phyloP scores from a whole-genome alignment of 2,888 invertebrate species.

The Neoscelio sp. region DNA sequence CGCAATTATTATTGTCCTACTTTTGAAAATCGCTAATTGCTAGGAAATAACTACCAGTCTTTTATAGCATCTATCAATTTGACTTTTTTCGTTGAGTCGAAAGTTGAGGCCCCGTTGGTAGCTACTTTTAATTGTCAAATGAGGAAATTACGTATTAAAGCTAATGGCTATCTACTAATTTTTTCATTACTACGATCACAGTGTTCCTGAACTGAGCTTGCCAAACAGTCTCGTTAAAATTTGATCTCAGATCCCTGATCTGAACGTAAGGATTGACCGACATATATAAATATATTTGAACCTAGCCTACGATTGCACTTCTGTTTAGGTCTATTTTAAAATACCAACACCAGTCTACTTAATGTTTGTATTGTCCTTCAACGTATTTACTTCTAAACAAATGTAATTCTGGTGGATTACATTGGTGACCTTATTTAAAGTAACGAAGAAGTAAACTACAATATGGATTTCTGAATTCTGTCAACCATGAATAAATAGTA shows the following conservation, averaged over 20 bases:
- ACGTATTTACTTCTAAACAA: conserved; percentile 23
- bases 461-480: not conserved
- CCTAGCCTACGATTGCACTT: conserved; percentile 69
- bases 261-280: conserved; percentile 61
- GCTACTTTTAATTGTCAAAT: conserved; percentile 70
- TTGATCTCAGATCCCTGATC: conserved; percentile 68
- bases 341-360: conserved; percentile 45
- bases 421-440: conserved; percentile 11
- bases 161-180: conserved; percentile 60
- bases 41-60: conserved; percentile 81
- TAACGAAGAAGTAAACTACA: not conserved
- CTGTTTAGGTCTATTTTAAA: conserved; percentile 47
- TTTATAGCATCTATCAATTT: conserved; percentile 70
- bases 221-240: conserved; percentile 76
- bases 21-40: conserved; percentile 71
- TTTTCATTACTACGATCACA: conserved; percentile 80
- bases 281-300: conserved; percentile 38
- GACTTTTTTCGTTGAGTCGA: conserved; percentile 71
- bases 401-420: conserved; percentile 17
- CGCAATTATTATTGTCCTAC: conserved; percentile 76
- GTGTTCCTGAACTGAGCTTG: conserved; percentile 79
- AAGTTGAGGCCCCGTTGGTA: conserved; percentile 80
- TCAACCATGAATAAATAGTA: not conserved
- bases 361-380: conserved; percentile 22
- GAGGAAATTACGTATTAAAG: conserved; percentile 65